phyloP scores from a whole-genome alignment of 2,888 invertebrate genomes.

The Gisinianus flammeolus region DNA sequence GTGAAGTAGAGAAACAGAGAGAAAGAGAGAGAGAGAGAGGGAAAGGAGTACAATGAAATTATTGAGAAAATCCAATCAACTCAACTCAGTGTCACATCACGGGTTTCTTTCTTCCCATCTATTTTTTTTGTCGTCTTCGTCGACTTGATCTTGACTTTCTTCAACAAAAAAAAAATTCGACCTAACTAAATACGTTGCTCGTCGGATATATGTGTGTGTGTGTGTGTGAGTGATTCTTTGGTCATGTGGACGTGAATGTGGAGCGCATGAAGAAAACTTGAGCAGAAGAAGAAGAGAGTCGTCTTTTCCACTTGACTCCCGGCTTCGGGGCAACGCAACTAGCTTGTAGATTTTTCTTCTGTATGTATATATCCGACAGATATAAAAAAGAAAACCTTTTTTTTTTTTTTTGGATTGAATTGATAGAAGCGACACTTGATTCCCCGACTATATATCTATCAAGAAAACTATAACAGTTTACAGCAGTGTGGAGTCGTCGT shows the following conservation, averaged over 20 bases:
- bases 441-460: no score
- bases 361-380: no score
- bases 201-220: background rate
- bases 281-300: background rate
- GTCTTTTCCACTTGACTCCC: background rate
- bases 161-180: background rate
- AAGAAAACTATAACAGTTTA: no score
- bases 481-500: no score
- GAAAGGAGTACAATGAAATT: background rate
- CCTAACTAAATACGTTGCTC: background rate
- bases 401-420: background rate
- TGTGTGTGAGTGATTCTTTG: background rate
- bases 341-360: background rate
- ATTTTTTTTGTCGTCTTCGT: background rate
- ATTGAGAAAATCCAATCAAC: slow-evolving; percentile 23
- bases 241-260: background rate
- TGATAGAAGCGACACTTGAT: background rate
- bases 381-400: background rate
- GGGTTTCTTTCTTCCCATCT: background rate
- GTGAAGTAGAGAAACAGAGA: background rate
- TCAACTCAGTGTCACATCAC: slow-evolving; percentile 16
- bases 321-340: slow-evolving; percentile 1
- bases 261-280: slow-evolving; percentile 22
- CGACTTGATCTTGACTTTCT: background rate
- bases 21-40: background rate